Evolutionary conservation across 1,140 invertebrate species (phyloP), one percentile per base, ranked within the genome.

Genomic region (Trichonephila clavata): DNA sequence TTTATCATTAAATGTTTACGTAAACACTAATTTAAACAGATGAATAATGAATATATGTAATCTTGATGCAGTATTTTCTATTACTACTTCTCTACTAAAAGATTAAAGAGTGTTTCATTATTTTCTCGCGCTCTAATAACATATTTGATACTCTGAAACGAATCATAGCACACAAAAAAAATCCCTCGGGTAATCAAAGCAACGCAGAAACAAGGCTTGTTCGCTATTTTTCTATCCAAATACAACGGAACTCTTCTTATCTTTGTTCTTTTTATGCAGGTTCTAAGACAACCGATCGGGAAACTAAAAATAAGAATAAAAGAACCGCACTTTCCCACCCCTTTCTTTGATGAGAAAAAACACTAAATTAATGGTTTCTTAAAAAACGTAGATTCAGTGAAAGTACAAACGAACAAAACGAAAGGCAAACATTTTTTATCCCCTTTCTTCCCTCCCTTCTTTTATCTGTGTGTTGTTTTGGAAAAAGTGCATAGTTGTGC

Each of bases 311-410:
- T 8, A 39, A 39, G 71, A 77, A 77, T 27, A 77, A 77, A 32
- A 39, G 24, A 50, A 77, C 71, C 27, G 18, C 71, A 77, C 61
- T 77, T 77, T 77, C 71, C 71, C 71, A 77, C 71, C 71, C 71
- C 20, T 77, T 32, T 5, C 27, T 68, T 27, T 77, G 71, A 77
- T 77, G 71, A 77, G 71, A 77, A 77, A 77, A 39, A 77, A 77
- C 71, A 77, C 24, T 77, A 77, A 77, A 77, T 77, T 77, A 77
- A 77, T 77, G 71, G 71, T 77, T 77, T 77, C 71, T 77, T 77
- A 77, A 77, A 77, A 77, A 77, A 77, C 27, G 71, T 77, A 32
- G 27, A 18, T 32, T 77, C 71, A 77, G 32, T 39, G 71, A 77
- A 77, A 77, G 71, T 77, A 77, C 71, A 77, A 77, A 77, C 71